These are phyloP conservation scores for Dromaius novaehollandiae DNA, from an alignment of 2,113 vertebrate species.

Conservation along the genomic window DNA sequence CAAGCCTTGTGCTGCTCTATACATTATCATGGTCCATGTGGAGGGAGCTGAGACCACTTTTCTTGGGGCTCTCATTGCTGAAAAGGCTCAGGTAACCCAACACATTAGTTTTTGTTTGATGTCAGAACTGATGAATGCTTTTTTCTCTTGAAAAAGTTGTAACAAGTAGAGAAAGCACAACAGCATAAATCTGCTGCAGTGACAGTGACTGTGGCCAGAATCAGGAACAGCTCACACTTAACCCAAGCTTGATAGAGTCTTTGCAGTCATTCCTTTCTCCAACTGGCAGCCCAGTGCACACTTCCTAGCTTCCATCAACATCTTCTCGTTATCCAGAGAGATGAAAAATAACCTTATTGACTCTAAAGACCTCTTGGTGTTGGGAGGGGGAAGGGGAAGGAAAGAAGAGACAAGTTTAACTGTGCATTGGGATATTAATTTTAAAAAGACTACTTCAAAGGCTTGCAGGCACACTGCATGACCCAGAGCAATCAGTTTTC, in stretches of 20 bases:
- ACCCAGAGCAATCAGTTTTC: conserved; percentile 60
- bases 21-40: background rate
- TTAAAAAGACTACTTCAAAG: conserved; percentile 62
- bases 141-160: conserved; percentile 45
- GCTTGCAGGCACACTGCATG: conserved; percentile 1
- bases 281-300: background rate
- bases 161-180: conserved; percentile 49
- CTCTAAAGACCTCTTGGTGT: conserved; percentile 16
- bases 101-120: conserved; percentile 39
- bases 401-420: background rate
- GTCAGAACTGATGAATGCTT: conserved; percentile 50
- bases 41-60: background rate
- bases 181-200: conserved; percentile 2
- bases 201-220: conserved; percentile 29
- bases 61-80: background rate
- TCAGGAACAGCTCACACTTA: background rate
- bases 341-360: conserved; percentile 39
- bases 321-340: background rate
- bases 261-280: background rate
- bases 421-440: conserved; percentile 47
- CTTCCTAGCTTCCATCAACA: background rate
- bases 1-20: background rate
- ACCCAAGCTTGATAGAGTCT: background rate
- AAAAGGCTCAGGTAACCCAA: background rate
- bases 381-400: background rate